Evolutionary conservation across 2,113 vertebrate species (phyloP).

Genomic region (Zootoca vivipara): DNA sequence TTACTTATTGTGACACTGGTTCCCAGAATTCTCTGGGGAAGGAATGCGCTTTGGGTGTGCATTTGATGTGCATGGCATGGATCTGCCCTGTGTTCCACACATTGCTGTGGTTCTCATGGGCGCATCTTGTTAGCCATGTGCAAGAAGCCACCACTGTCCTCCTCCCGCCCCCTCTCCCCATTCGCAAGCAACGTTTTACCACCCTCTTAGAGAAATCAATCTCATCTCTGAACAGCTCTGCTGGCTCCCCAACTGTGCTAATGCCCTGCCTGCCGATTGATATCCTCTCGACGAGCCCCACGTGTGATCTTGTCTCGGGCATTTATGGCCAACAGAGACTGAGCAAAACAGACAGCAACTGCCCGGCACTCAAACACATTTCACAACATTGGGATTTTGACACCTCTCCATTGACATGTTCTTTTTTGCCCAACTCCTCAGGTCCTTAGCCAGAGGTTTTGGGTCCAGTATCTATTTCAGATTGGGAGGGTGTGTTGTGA

Average conservation of each 20-base stretch:
- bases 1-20: no score
- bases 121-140: neutral
- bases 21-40: no score
- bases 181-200: neutral
- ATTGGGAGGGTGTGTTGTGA: neutral
- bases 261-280: neutral
- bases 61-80: no score
- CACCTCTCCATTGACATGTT: neutral
- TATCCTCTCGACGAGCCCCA: neutral
- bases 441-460: neutral
- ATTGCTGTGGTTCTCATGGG: neutral
- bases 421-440: slow-evolving; percentile 3
- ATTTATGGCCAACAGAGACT: neutral
- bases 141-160: neutral
- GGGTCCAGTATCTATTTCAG: neutral
- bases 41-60: no score
- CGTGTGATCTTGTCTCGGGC: neutral
- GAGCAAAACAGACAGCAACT: slow-evolving; percentile 31
- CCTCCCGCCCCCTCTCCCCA: neutral
- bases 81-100: no score
- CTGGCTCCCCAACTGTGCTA: neutral
- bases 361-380: neutral
- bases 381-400: slow-evolving; percentile 19
- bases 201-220: neutral
- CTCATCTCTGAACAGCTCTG: neutral